Percentiles rank a stretch among this genome's conserved stretches.
Evolutionary conservation across 2,797 vertebrate species (phyloP).

Genomic region (Hippoglossus hippoglossus): DNA sequence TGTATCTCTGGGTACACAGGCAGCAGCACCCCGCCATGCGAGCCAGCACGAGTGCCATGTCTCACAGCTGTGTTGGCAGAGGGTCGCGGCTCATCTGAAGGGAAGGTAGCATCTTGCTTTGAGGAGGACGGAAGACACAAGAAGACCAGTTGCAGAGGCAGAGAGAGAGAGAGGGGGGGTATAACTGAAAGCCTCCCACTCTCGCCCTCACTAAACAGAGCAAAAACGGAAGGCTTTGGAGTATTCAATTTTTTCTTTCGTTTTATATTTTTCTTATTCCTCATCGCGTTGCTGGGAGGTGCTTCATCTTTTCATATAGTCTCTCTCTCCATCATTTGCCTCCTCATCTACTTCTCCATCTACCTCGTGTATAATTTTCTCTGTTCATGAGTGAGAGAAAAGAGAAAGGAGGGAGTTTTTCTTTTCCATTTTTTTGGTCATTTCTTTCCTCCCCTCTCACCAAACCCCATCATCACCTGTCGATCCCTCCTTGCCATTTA

Average conservation of each 20-base stretch:
- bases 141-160: slow-evolving; percentile 73
- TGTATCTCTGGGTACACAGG: slow-evolving; percentile 61
- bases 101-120: slow-evolving; percentile 73
- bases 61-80: slow-evolving; percentile 77
- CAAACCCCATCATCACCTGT: slow-evolving; percentile 61
- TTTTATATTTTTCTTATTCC: slow-evolving; percentile 89
- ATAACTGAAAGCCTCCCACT: slow-evolving; percentile 72
- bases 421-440: slow-evolving; percentile 50
- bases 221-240: slow-evolving; percentile 89
- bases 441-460: slow-evolving; percentile 53
- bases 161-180: slow-evolving; percentile 65
- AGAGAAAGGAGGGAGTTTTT: slow-evolving; percentile 71
- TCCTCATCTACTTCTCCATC: slow-evolving; percentile 88
- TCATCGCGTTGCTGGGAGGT: slow-evolving; percentile 88
- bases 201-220: slow-evolving; percentile 73
- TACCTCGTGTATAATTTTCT: slow-evolving; percentile 87
- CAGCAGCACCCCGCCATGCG: slow-evolving; percentile 60
- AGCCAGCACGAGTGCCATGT: slow-evolving; percentile 74
- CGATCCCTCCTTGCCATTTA: slow-evolving; percentile 58
- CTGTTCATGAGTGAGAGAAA: slow-evolving; percentile 81
- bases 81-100: slow-evolving; percentile 78
- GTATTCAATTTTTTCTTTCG: slow-evolving; percentile 90
- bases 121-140: slow-evolving; percentile 77
- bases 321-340: slow-evolving; percentile 86
- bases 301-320: slow-evolving; percentile 87